phyloP scores from a whole-genome alignment of 1,140 invertebrate genomes.

The Aplysia californica region DNA sequence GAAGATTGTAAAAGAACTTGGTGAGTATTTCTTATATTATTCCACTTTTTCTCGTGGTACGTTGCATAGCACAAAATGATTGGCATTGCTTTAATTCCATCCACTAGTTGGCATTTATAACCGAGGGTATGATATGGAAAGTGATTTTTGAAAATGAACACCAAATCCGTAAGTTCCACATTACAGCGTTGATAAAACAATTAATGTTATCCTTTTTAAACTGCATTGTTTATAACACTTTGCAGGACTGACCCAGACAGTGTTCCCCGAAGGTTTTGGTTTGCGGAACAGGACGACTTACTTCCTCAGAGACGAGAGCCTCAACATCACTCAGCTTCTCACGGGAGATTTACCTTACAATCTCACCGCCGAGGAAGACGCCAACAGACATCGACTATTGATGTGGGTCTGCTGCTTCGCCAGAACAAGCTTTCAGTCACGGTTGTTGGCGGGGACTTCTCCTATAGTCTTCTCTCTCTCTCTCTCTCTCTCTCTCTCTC shows the following conservation, averaged over 20 bases:
- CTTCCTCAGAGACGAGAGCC: background rate
- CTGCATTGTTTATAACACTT: background rate
- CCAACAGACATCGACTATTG: background rate
- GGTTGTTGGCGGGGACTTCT: too few species aligned
- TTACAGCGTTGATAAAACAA: too few species aligned
- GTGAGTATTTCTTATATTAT: background rate
- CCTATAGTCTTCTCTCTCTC: too few species aligned
- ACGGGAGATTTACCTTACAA: slow-evolving; percentile 9
- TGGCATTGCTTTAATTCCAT: background rate
- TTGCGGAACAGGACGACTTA: background rate
- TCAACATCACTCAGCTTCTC: background rate
- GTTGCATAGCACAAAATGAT: background rate
- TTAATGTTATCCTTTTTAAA: too few species aligned
- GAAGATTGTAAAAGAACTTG: background rate
- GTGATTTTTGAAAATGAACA: too few species aligned
- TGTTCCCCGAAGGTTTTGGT: background rate
- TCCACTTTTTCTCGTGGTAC: too few species aligned
- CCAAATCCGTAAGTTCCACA: too few species aligned
- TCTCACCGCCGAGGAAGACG: slow-evolving; percentile 6
- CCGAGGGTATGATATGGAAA: background rate
- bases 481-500: too few species aligned
- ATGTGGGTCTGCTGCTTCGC: background rate
- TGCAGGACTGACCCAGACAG: background rate
- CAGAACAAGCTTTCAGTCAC: background rate
- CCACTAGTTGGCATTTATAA: background rate